Evolutionary conservation across 2,113 vertebrate genomes (phyloP).

Genomic region (Hoplias malabaricus): DNA sequence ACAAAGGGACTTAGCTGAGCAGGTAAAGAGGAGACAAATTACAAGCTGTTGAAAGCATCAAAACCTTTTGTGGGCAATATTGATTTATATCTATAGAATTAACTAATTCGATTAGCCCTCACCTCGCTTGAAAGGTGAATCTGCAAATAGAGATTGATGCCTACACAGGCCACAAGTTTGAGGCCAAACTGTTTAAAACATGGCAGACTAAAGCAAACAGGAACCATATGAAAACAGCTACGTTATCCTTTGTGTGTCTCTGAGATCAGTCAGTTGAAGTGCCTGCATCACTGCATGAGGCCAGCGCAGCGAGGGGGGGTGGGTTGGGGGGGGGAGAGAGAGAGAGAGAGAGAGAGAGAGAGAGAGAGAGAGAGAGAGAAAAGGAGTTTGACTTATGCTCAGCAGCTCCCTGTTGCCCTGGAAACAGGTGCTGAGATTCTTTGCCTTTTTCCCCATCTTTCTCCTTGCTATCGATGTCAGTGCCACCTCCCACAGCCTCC

Average conservation of each 20-base stretch:
- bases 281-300: slow-evolving; percentile 69
- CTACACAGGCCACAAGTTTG: neutral
- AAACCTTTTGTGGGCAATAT: slow-evolving; percentile 8
- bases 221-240: slow-evolving; percentile 1
- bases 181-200: neutral
- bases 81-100: slow-evolving; percentile 6
- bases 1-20: slow-evolving; percentile 41
- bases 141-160: neutral
- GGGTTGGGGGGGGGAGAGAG: neutral
- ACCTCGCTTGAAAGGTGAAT: too few relatives aligned
- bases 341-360: too few relatives aligned
- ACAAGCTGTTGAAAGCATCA: slow-evolving; percentile 11
- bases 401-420: slow-evolving; percentile 80
- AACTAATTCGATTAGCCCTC: slow-evolving; percentile 7
- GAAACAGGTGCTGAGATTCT: slow-evolving; percentile 80
- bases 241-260: slow-evolving; percentile 10
- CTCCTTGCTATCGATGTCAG: slow-evolving; percentile 69
- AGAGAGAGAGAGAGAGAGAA: slow-evolving; percentile 17
- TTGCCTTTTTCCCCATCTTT: slow-evolving; percentile 63
- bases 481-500: slow-evolving; percentile 50
- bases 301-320: slow-evolving; percentile 59
- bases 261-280: slow-evolving; percentile 58
- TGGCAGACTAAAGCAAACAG: neutral
- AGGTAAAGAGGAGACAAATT: slow-evolving; percentile 44
- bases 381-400: slow-evolving; percentile 70